A percentile compares a stretch with the other conserved stretches of the same genome.
phyloP scores from a whole-genome alignment of 2,797 vertebrate genomes.

The Tolypeutes matacus region DNA sequence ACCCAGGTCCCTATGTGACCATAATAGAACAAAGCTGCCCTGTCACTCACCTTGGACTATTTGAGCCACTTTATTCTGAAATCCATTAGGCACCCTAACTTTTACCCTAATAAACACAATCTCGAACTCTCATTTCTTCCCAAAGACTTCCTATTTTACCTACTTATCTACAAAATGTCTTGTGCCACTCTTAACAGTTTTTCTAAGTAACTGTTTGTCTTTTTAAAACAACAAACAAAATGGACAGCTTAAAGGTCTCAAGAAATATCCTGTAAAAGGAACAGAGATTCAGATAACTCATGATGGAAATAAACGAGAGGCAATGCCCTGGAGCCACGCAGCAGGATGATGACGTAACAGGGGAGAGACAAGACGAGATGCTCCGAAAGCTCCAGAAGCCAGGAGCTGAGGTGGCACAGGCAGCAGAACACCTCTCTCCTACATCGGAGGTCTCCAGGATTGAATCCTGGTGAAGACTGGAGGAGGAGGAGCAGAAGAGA shows the following conservation, averaged over 20 bases:
- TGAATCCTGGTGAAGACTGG: too few relatives aligned
- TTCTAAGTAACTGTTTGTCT: slow-evolving; percentile 19
- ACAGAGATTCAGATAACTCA: not conserved
- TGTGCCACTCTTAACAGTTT: not conserved
- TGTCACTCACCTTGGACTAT: not conserved
- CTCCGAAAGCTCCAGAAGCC: too few relatives aligned
- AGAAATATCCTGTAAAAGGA: not conserved
- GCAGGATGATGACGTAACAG: too few relatives aligned
- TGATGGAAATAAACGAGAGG: not conserved
- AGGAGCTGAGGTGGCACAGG: too few relatives aligned
- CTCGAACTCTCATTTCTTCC: not conserved
- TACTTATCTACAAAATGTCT: not conserved
- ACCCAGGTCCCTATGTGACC: not conserved
- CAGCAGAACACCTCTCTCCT: too few relatives aligned
- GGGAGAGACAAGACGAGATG: too few relatives aligned
- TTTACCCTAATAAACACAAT: not conserved
- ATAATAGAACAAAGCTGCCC: not conserved
- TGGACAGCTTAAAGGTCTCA: not conserved
- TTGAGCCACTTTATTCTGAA: not conserved
- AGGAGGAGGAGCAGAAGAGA: too few relatives aligned
- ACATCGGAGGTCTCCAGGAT: too few relatives aligned
- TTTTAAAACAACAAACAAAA: not conserved
- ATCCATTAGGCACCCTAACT: not conserved
- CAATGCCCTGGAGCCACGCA: too few relatives aligned
- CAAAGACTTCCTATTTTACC: not conserved